Conservation (phyloP, 2,113 vertebrate species). For the Solenodon paradoxus region DNA sequence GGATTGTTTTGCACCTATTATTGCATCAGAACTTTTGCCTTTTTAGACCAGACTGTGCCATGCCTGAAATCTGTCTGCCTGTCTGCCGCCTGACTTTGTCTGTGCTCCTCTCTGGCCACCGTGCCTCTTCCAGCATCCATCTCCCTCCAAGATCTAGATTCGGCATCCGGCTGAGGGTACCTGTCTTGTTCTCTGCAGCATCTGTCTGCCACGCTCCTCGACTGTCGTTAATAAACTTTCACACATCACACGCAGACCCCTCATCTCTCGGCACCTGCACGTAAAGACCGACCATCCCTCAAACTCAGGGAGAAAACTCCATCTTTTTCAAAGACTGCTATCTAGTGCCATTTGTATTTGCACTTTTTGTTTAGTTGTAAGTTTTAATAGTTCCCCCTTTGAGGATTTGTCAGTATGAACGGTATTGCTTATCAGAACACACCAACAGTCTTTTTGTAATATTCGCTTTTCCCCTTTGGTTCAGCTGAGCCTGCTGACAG, state of each 20-base stretch:
- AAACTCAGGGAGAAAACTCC: conserved; percentile 68
- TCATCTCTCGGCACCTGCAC: conserved; percentile 48
- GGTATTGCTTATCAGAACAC: conserved; percentile 86
- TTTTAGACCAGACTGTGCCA: conserved; percentile 51
- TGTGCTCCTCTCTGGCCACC: conserved; percentile 65
- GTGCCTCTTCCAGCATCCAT: conserved; percentile 68
- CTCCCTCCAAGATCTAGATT: conserved; percentile 70
- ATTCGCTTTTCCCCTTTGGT: conserved; percentile 90
- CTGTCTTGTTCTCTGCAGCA: conserved; percentile 77
- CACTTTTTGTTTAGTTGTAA: conserved; percentile 87
- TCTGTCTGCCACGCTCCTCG: conserved; percentile 70
- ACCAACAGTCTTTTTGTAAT: conserved; percentile 89
- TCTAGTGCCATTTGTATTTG: conserved; percentile 79
- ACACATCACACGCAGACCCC: conserved; percentile 62
- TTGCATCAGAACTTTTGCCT: conserved; percentile 76
- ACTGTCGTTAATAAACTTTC: conserved; percentile 77
- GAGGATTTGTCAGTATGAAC: conserved; percentile 85
- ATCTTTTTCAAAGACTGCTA: conserved; percentile 73
- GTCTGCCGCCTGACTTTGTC: conserved; percentile 73
- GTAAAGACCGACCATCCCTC: conserved; percentile 50
- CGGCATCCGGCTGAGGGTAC: conserved; percentile 67
- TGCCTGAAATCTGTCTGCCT: conserved; percentile 71
- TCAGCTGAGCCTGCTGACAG: conserved; percentile 90
- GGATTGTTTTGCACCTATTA: conserved; percentile 77
- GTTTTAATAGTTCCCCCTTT: conserved; percentile 87